These are phyloP conservation scores for Scalopus aquaticus DNA, from an alignment of 2,113 vertebrate species.

Conservation along the genomic window DNA sequence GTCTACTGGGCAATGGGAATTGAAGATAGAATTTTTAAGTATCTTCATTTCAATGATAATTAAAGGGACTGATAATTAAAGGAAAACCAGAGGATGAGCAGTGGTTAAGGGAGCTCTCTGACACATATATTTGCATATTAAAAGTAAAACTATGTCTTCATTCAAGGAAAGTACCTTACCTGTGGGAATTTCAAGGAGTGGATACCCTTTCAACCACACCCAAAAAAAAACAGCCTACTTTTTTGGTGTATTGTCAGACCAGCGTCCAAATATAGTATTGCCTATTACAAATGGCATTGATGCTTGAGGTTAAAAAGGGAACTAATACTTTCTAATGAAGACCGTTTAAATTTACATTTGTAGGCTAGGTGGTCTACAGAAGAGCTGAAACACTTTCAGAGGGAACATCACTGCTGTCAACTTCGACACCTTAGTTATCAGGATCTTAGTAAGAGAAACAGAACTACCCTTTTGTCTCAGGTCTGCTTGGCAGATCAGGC, in stretches of 20 bases:
- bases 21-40: neutral
- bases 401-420: neutral
- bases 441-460: constrained; percentile 72
- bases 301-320: constrained; percentile 76
- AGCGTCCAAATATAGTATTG: constrained; percentile 59
- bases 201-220: constrained; percentile 59
- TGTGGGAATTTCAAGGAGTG: constrained; percentile 67
- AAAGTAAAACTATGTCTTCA: constrained; percentile 48
- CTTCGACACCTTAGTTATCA: constrained; percentile 40
- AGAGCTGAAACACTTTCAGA: neutral
- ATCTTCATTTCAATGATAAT: neutral
- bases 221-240: constrained; percentile 10
- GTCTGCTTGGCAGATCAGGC: constrained; percentile 49
- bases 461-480: constrained; percentile 60
- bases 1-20: neutral
- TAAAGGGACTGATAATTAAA: neutral
- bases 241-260: neutral
- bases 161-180: constrained; percentile 72
- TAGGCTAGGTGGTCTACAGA: neutral
- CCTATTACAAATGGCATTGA: constrained; percentile 56
- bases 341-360: constrained; percentile 67
- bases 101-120: neutral
- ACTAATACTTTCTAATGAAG: constrained; percentile 75
- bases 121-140: neutral
- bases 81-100: neutral